A percentile compares a stretch with the other conserved stretches of the same genome.
phyloP scores from a whole-genome alignment of 1,140 invertebrate species.

The Araneus ventricosus region DNA sequence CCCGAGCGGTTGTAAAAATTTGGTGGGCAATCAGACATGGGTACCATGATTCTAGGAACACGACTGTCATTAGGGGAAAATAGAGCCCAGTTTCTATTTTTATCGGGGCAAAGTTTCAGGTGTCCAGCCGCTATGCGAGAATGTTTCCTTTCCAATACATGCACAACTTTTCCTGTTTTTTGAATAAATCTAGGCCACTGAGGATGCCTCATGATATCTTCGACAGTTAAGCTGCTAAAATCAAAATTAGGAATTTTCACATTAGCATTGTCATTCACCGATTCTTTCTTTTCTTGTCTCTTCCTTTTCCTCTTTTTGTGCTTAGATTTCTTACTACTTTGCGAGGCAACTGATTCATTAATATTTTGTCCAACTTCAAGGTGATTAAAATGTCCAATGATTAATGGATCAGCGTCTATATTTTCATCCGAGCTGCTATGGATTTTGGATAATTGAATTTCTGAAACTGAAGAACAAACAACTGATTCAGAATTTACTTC shows the following conservation, averaged over 20 bases:
- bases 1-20: constrained; percentile 82
- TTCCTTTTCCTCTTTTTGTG: constrained; percentile 36
- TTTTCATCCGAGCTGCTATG: constrained; percentile 56
- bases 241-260: neutral
- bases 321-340: constrained; percentile 40
- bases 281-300: neutral
- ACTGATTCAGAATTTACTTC: constrained; percentile 52
- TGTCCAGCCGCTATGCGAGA: constrained; percentile 85
- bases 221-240: constrained; percentile 31
- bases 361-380: constrained; percentile 8
- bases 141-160: constrained; percentile 83
- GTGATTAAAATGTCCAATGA: constrained; percentile 5
- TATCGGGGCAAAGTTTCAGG: constrained; percentile 84
- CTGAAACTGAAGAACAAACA: constrained; percentile 48
- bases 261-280: neutral
- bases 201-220: constrained; percentile 76
- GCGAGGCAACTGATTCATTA: neutral
- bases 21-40: constrained; percentile 83
- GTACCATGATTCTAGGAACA: constrained; percentile 86
- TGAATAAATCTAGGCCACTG: constrained; percentile 78
- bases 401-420: neutral
- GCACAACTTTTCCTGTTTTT: constrained; percentile 80
- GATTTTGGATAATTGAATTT: constrained; percentile 15
- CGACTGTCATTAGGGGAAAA: constrained; percentile 88
- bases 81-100: constrained; percentile 82